Conservation (phyloP, 2,888 invertebrate genomes). For the Sarcophaga caerulescens region DNA sequence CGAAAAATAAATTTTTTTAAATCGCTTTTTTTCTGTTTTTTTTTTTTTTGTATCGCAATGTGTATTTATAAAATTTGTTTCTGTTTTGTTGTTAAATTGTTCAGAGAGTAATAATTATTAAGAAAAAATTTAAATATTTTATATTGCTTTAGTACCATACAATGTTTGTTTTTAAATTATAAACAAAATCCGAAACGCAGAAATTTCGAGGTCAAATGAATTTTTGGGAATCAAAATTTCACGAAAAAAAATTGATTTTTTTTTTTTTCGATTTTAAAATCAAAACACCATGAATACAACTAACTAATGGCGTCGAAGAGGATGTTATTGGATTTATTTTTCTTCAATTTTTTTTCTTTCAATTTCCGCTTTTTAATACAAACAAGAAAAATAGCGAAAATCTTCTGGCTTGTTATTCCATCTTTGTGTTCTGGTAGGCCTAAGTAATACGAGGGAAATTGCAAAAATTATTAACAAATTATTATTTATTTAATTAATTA, state of each 20-base stretch:
- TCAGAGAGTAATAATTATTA: too few relatives aligned
- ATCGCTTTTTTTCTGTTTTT: not conserved
- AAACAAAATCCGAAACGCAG: not conserved
- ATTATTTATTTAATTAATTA: too few relatives aligned
- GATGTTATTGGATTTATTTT: constrained; percentile 39
- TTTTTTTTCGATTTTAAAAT: too few relatives aligned
- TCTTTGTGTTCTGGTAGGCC: too few relatives aligned
- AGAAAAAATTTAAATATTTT: too few relatives aligned
- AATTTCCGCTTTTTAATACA: constrained; percentile 44
- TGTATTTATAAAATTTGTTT: too few relatives aligned
- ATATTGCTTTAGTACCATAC: too few relatives aligned
- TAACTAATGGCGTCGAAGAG: constrained; percentile 5
- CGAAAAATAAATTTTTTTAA: not conserved
- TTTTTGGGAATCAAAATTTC: constrained; percentile 1
- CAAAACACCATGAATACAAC: not conserved
- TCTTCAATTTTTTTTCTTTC: not conserved
- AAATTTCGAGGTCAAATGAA: constrained; percentile 53
- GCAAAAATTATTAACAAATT: too few relatives aligned
- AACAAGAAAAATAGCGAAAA: constrained; percentile 8
- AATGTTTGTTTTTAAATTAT: too few relatives aligned
- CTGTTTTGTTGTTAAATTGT: not conserved
- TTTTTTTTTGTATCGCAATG: not conserved
- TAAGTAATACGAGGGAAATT: too few relatives aligned
- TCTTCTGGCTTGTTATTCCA: not conserved
- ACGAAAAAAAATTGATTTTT: not conserved